These are phyloP conservation scores for Branchipolynoe longqiensis DNA, from an alignment of 2,888 invertebrate species.

Conservation along the genomic window DNA sequence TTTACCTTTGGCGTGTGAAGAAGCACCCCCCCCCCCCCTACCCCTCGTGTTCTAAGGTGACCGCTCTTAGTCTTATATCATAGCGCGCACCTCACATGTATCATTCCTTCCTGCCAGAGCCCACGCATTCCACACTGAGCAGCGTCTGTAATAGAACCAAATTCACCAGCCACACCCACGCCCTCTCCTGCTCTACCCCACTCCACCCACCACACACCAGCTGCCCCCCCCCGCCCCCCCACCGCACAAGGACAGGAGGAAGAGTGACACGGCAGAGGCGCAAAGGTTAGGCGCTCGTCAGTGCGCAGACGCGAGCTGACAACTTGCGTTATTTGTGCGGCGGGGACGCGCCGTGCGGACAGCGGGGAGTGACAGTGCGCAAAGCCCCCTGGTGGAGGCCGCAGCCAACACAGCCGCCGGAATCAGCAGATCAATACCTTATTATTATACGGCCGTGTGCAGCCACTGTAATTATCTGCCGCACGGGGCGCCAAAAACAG, in stretches of 20 bases:
- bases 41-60: no score
- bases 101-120: no score
- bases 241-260: not conserved
- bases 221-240: not conserved
- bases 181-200: not conserved
- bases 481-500: not conserved
- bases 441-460: conserved; percentile 14
- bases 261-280: conserved; percentile 25
- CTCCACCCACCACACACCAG: not conserved
- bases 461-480: conserved; percentile 34
- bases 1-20: no score
- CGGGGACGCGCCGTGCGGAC: not conserved
- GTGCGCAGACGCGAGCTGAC: conserved; percentile 6
- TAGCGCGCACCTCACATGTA: no score
- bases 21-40: no score
- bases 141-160: no score
- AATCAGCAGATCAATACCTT: conserved; percentile 19
- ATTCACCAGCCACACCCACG: no score
- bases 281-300: conserved; percentile 8
- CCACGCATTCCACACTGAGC: no score
- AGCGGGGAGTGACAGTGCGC: conserved; percentile 2
- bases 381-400: not conserved
- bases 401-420: not conserved
- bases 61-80: no score
- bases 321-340: conserved; percentile 45